These are phyloP conservation scores for Seira musarum DNA, from an alignment of 2,888 invertebrate species.

Conservation along the genomic window DNA sequence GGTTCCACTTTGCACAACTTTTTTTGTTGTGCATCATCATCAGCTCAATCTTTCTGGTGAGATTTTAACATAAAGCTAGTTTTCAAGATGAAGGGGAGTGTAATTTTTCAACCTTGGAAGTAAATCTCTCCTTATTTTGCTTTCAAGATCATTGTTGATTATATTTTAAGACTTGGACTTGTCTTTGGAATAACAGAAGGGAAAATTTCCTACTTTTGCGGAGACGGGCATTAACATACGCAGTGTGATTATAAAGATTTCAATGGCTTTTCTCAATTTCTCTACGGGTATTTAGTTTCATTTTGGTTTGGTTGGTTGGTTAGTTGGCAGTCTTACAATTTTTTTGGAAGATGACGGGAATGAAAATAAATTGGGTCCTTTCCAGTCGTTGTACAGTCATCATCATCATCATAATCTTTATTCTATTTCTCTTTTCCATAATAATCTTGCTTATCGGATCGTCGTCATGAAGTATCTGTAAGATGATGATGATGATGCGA, in stretches of 20 bases:
- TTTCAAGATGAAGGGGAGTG: constrained; percentile 42
- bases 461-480: too few species aligned
- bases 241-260: constrained; percentile 45
- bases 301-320: too few species aligned
- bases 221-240: too few species aligned
- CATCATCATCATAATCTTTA: constrained; percentile 23
- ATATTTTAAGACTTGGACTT: constrained; percentile 39
- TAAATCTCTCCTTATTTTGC: constrained; percentile 42
- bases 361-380: constrained; percentile 57
- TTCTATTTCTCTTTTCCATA: constrained; percentile 40
- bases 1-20: constrained; percentile 53
- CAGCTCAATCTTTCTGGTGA: too few species aligned
- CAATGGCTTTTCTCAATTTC: constrained; percentile 45
- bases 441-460: constrained; percentile 53
- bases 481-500: constrained; percentile 44
- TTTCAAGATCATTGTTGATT: constrained; percentile 37
- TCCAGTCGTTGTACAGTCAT: constrained; percentile 54
- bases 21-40: too few species aligned
- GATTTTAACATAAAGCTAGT: too few species aligned
- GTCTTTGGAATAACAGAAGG: constrained; percentile 10
- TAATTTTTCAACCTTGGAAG: constrained; percentile 47
- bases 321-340: too few species aligned
- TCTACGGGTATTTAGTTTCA: constrained; percentile 6
- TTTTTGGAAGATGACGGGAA: constrained; percentile 56
- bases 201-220: constrained; percentile 34